phyloP scores from a whole-genome alignment of 2,888 invertebrate genomes.

The Stenodera caucasica region DNA sequence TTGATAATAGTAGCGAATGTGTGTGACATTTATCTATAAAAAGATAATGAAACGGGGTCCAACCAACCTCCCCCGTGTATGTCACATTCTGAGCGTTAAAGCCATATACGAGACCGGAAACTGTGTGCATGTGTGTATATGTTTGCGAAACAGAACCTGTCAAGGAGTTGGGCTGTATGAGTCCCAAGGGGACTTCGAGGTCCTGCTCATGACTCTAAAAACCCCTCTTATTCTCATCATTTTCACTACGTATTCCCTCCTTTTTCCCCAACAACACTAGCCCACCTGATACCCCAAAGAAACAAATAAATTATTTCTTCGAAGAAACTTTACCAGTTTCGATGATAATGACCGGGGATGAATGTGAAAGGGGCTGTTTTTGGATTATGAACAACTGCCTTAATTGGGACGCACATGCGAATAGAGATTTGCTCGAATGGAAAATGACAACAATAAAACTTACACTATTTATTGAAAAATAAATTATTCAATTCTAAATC shows the following conservation, averaged over 20 bases:
- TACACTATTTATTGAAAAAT: no score
- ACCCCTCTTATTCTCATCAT: constrained; percentile 39
- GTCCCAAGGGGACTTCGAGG: constrained; percentile 46
- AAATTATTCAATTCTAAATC: no score
- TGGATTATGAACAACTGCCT: constrained; percentile 25
- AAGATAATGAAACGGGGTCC: constrained; percentile 23
- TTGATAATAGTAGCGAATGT: not conserved
- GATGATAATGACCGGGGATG: not conserved
- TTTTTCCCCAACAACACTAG: constrained; percentile 24
- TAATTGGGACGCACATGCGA: constrained; percentile 12
- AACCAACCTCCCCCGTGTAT: constrained; percentile 9
- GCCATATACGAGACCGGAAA: no score
- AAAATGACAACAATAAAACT: not conserved
- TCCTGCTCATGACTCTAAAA: constrained; percentile 45
- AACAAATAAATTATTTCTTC: constrained; percentile 46
- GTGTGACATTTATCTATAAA: constrained; percentile 12
- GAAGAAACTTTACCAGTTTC: constrained; percentile 36
- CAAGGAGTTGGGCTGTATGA: constrained; percentile 49
- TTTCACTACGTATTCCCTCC: not conserved
- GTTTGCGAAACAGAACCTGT: constrained; percentile 52
- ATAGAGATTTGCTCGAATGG: not conserved
- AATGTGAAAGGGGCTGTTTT: not conserved
- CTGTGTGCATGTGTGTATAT: constrained; percentile 40
- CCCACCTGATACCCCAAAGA: constrained; percentile 49
- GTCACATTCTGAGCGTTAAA: constrained; percentile 46